These are phyloP conservation scores for Apostichopus californicus DNA, from an alignment of 35 echinoderm and acorn worm species.

Conservation along the genomic window DNA sequence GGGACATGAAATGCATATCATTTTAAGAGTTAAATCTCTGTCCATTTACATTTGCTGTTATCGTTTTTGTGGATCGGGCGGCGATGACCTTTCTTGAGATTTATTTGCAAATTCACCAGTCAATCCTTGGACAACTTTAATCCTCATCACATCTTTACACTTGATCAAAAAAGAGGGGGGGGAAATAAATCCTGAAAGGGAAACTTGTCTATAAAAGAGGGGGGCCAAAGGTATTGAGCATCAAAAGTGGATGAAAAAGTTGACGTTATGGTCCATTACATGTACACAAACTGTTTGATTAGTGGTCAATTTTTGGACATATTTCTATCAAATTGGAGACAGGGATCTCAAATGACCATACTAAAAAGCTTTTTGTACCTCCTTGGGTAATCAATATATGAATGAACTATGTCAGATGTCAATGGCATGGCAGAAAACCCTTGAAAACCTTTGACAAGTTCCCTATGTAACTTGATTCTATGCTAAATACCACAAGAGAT, in stretches of 20 bases:
- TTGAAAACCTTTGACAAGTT: no score
- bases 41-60: not conserved
- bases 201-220: not conserved
- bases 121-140: not conserved
- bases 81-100: not conserved
- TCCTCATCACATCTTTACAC: conserved; percentile 3
- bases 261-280: not conserved
- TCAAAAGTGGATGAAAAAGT: not conserved
- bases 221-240: not conserved
- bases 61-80: not conserved
- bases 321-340: not conserved
- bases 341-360: not conserved
- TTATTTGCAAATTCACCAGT: not conserved
- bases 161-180: not conserved
- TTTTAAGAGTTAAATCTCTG: not conserved
- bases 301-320: conserved; percentile 9
- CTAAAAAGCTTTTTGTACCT: not conserved
- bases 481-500: no score
- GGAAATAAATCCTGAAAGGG: not conserved
- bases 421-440: not conserved
- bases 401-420: conserved; percentile 14
- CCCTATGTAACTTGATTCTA: no score
- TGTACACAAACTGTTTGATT: not conserved
- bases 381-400: not conserved
- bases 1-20: not conserved